These are phyloP conservation scores for Sinelater perroti DNA, from an alignment of 2,888 invertebrate genomes.

Conservation along the genomic window DNA sequence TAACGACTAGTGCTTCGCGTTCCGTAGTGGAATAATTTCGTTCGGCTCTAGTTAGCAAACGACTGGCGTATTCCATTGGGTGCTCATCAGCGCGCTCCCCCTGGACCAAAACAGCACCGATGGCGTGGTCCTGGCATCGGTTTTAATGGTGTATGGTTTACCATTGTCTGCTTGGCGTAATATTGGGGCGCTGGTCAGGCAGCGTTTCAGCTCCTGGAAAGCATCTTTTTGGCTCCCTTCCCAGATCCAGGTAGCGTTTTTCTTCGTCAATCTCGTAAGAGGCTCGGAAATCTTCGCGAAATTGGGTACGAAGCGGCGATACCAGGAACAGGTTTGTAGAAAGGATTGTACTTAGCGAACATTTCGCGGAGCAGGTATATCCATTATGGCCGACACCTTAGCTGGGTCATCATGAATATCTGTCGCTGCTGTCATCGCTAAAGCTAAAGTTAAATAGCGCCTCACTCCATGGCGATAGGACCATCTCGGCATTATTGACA, in stretches of 20 bases:
- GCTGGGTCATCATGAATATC: too few relatives aligned
- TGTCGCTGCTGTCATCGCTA: too few relatives aligned
- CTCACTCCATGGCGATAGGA: too few relatives aligned
- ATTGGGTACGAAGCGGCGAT: constrained; percentile 33
- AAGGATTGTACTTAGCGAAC: constrained; percentile 28
- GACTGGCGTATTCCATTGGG: constrained; percentile 46
- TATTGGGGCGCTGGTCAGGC: constrained; percentile 42
- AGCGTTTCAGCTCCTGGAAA: constrained; percentile 38
- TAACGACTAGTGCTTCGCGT: constrained; percentile 26
- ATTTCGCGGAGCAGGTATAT: constrained; percentile 6
- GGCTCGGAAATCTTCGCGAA: constrained; percentile 36
- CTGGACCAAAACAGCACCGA: constrained; percentile 42
- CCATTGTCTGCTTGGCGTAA: constrained; percentile 39
- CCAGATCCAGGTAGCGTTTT: constrained; percentile 35
- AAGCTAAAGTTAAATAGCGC: too few relatives aligned
- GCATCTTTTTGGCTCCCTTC: constrained; percentile 32
- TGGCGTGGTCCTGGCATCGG: constrained; percentile 46
- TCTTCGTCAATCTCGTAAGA: constrained; percentile 32
- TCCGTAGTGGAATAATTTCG: constrained; percentile 45
- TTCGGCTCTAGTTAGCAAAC: constrained; percentile 43
- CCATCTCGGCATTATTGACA: too few relatives aligned
- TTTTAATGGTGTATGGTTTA: constrained; percentile 43
- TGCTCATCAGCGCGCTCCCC: constrained; percentile 38
- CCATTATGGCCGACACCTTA: constrained; percentile 19
- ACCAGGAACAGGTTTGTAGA: constrained; percentile 39